phyloP scores from a whole-genome alignment of 2,888 invertebrate genomes.

The Lasius fuliginosus region DNA sequence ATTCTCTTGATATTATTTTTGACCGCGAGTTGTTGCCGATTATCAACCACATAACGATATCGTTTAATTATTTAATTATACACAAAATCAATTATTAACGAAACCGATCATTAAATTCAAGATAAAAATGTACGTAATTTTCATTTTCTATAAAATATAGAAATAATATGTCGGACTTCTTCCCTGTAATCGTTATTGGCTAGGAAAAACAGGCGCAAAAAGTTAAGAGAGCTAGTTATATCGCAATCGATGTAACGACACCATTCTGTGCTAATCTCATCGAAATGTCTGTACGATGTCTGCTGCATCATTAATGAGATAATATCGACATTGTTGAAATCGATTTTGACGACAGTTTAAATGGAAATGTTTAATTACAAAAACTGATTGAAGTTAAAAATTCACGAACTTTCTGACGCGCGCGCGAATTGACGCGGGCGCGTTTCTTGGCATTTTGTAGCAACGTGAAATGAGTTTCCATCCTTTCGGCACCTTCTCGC shows the following conservation, averaged over 20 bases:
- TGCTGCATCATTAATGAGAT: conserved; percentile 1
- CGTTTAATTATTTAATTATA: neutral
- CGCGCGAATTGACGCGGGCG: neutral
- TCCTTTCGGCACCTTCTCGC: neutral
- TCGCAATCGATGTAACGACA: conserved; percentile 1
- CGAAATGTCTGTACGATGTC: neutral
- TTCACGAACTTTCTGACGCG: neutral
- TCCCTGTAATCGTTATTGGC: neutral
- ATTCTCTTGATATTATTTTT: neutral
- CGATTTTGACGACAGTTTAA: neutral
- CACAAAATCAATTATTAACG: neutral
- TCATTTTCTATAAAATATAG: neutral
- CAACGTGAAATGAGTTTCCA: conserved; percentile 22
- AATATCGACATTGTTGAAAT: neutral
- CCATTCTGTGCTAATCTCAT: conserved; percentile 31
- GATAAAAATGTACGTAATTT: neutral
- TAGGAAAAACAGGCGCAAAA: neutral
- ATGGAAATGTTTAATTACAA: neutral
- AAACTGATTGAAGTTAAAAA: conserved; percentile 8
- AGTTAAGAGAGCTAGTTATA: conserved; percentile 6
- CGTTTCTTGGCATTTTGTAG: neutral
- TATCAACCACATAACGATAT: neutral
- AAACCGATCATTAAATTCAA: neutral
- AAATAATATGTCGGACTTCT: neutral
- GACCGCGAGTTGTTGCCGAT: neutral